Conservation (phyloP, 2,113 vertebrate species). For the Melanerpes aurifrons region DNA sequence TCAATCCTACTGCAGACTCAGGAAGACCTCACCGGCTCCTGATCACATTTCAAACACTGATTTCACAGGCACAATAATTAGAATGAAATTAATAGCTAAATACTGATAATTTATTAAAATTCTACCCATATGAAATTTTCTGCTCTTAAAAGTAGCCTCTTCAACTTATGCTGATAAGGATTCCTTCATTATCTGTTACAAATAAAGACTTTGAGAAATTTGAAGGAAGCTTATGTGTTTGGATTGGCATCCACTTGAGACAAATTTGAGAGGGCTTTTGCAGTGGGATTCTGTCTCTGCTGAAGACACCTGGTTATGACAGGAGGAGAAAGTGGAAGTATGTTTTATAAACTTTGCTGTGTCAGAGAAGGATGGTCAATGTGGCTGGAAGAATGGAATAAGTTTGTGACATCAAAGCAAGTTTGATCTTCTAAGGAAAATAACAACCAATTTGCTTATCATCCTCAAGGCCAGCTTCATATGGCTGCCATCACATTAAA, state of each 20-base stretch:
- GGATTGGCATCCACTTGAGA: background rate
- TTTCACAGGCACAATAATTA: background rate
- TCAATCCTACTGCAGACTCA: background rate
- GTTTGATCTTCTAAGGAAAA: background rate
- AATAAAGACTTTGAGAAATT: background rate
- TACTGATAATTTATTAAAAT: background rate
- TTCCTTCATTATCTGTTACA: background rate
- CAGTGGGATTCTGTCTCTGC: background rate
- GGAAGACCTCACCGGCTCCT: background rate
- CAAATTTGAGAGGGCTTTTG: background rate
- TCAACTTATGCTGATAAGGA: background rate
- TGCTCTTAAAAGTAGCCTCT: background rate
- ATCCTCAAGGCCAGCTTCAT: background rate
- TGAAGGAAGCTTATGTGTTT: background rate
- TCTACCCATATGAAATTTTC: background rate
- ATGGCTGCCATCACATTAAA: background rate
- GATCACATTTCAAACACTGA: background rate
- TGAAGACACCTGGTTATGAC: background rate
- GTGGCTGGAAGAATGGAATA: background rate
- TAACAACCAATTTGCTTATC: background rate
- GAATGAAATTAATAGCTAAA: background rate
- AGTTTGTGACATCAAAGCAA: constrained; percentile 1
- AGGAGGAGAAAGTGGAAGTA: background rate
- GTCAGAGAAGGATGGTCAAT: background rate
- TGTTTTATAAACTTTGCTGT: background rate